phyloP scores from a whole-genome alignment of 2,797 vertebrate genomes.

The Paramormyrops hopkinsi region DNA sequence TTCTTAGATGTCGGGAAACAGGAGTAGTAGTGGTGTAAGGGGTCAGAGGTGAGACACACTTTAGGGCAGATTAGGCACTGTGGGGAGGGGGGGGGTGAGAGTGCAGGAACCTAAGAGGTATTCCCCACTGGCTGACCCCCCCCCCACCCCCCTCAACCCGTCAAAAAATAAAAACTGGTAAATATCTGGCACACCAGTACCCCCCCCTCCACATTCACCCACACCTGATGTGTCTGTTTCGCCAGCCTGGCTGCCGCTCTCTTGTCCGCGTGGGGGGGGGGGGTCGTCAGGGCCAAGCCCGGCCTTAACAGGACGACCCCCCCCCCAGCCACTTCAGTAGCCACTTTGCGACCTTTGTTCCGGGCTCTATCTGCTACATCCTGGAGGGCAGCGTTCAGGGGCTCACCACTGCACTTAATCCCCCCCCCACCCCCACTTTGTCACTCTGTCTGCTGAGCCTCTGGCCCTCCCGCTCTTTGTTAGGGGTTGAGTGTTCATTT shows the following conservation, averaged over 20 bases:
- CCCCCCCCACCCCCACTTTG: conserved; percentile 6
- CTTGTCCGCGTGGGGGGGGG: conserved; percentile 30
- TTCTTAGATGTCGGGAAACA: background rate
- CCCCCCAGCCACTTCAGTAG: conserved; percentile 35
- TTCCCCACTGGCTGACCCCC: conserved; percentile 49
- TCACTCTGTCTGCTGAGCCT: background rate
- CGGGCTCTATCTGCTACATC: conserved; percentile 4
- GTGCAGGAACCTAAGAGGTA: conserved; percentile 36
- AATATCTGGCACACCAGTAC: conserved; percentile 65
- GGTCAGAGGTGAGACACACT: conserved; percentile 27
- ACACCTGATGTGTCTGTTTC: conserved; percentile 48
- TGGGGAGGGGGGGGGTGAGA: conserved; percentile 34
- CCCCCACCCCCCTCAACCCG: conserved; percentile 12
- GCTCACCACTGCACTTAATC: conserved; percentile 18
- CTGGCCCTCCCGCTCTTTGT: background rate
- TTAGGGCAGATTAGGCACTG: conserved; percentile 36
- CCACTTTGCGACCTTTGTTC: conserved; percentile 25
- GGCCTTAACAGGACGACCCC: conserved; percentile 17
- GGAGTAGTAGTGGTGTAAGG: background rate
- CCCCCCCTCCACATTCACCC: conserved; percentile 60
- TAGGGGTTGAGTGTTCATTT: background rate
- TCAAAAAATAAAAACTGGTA: conserved; percentile 64
- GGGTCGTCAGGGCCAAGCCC: conserved; percentile 28
- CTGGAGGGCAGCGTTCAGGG: background rate
- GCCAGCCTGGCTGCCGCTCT: conserved; percentile 47